These are phyloP conservation scores for Pycnonotus jocosus DNA, from an alignment of 2,113 vertebrate species.

Conservation along the genomic window DNA sequence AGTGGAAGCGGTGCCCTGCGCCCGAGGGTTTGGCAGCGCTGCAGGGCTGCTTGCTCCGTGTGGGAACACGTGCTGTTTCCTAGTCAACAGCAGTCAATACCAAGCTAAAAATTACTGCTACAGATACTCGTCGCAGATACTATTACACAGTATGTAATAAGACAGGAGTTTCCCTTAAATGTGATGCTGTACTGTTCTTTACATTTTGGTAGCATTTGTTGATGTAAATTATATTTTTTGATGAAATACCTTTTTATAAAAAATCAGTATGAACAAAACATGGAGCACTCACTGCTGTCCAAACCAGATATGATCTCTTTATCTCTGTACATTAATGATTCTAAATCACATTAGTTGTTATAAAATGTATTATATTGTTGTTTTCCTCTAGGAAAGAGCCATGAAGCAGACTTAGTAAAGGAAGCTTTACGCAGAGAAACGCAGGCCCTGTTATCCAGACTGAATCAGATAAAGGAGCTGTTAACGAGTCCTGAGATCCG, in stretches of 20 bases:
- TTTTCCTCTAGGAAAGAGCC: slow-evolving; percentile 74
- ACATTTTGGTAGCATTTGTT: slow-evolving; percentile 63
- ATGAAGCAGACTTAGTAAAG: slow-evolving; percentile 67
- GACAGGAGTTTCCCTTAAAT: slow-evolving; percentile 19
- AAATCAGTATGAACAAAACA: slow-evolving; percentile 10
- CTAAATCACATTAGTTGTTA: slow-evolving; percentile 25
- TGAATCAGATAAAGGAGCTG: slow-evolving; percentile 76
- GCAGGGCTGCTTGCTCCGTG: not conserved
- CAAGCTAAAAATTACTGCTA: slow-evolving; percentile 52
- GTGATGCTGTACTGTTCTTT: slow-evolving; percentile 48
- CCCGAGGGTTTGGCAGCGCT: not conserved
- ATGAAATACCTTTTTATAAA: slow-evolving; percentile 67
- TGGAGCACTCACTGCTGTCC: not conserved
- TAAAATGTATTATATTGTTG: slow-evolving; percentile 68
- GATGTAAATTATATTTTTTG: slow-evolving; percentile 69
- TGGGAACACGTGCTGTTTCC: slow-evolving; percentile 40
- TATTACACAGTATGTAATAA: slow-evolving; percentile 44
- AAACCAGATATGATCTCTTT: not conserved
- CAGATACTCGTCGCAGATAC: slow-evolving; percentile 21
- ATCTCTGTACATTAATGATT: not conserved
- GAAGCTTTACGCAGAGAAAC: slow-evolving; percentile 75
- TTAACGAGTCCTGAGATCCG: slow-evolving; percentile 73
- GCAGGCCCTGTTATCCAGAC: slow-evolving; percentile 66
- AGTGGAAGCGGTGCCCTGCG: slow-evolving; percentile 27
- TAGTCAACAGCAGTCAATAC: slow-evolving; percentile 40